Conservation (phyloP, 1,140 invertebrate species). For the Episyrphus balteatus region DNA sequence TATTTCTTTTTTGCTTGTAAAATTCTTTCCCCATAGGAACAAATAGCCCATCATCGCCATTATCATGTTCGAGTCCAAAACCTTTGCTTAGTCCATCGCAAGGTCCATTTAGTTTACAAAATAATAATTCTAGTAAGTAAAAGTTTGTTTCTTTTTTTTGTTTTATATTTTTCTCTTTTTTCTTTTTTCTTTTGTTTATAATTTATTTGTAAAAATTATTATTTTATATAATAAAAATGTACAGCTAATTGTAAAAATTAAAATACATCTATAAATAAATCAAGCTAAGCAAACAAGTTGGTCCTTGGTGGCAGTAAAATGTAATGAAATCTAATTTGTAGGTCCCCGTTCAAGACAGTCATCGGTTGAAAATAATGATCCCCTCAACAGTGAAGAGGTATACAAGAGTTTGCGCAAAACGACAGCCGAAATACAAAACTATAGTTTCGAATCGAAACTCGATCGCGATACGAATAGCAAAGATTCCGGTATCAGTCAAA, state of each 20-base stretch:
- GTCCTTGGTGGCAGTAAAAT: background rate
- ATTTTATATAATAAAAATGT: background rate
- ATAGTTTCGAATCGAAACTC: slow-evolving; percentile 47
- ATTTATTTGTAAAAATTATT: too few species aligned
- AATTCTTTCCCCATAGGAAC: slow-evolving; percentile 10
- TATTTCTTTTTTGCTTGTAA: slow-evolving; percentile 1
- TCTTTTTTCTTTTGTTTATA: too few species aligned
- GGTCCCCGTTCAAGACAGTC: slow-evolving; percentile 33
- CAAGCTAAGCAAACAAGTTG: background rate
- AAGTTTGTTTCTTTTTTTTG: background rate
- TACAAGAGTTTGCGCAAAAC: slow-evolving; percentile 78
- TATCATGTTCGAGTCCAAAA: slow-evolving; percentile 35
- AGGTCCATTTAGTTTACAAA: slow-evolving; percentile 29
- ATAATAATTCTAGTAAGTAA: slow-evolving; percentile 25
- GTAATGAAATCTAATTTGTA: background rate
- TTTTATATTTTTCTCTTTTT: background rate
- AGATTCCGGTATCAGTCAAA: slow-evolving; percentile 80
- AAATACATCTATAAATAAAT: background rate
- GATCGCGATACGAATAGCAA: slow-evolving; percentile 73
- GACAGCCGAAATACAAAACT: slow-evolving; percentile 87
- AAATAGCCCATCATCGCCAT: slow-evolving; percentile 32
- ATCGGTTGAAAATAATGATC: slow-evolving; percentile 45
- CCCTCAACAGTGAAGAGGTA: slow-evolving; percentile 75
- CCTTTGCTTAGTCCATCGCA: slow-evolving; percentile 33
- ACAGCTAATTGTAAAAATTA: background rate